These are phyloP conservation scores for Conus betulinus DNA, from an alignment of 1,140 invertebrate genomes.

Conservation along the genomic window DNA sequence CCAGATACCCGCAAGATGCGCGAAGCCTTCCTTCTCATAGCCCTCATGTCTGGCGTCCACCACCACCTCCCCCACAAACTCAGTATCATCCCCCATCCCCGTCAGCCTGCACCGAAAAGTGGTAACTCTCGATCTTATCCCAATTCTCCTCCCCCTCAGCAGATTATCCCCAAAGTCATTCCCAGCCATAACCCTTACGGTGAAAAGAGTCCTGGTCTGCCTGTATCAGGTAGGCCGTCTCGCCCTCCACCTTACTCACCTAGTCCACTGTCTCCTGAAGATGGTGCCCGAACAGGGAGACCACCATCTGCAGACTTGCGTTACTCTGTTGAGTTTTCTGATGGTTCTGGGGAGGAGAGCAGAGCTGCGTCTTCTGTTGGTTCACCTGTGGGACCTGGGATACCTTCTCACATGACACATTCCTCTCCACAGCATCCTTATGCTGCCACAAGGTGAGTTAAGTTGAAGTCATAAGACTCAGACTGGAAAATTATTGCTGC, in stretches of 20 bases:
- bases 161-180: background rate
- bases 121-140: background rate
- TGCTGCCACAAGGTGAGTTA: conserved; percentile 3
- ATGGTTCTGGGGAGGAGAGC: conserved; percentile 1
- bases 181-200: background rate
- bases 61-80: background rate
- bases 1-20: background rate
- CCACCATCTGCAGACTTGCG: conserved; percentile 38
- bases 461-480: too few relatives aligned
- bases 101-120: background rate
- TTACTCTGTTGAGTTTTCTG: background rate
- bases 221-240: background rate
- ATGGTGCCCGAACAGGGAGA: conserved; percentile 5
- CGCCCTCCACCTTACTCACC: conserved; percentile 12
- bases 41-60: background rate
- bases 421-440: conserved; percentile 2
- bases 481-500: too few relatives aligned
- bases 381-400: background rate
- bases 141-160: conserved; percentile 10
- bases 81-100: background rate
- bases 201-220: background rate
- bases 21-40: background rate
- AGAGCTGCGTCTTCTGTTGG: conserved; percentile 16
- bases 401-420: background rate
- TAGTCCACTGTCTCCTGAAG: conserved; percentile 11